Evolutionary conservation across 1,140 invertebrate species (phyloP).

Genomic region (Diplogasteroides magnus): DNA sequence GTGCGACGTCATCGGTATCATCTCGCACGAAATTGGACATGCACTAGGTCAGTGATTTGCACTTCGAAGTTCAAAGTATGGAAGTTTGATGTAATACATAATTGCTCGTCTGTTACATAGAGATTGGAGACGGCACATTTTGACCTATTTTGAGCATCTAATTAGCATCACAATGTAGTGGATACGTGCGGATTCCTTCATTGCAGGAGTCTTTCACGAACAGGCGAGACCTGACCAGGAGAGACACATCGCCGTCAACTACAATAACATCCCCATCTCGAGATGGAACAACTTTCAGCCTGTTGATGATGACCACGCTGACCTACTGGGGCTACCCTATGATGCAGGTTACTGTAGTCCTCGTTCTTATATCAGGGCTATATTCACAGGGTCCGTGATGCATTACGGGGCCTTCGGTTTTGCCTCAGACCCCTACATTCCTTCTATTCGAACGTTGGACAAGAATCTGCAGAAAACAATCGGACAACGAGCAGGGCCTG

Average conservation of each 20-base stretch:
- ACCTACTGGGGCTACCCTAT: slow-evolving; percentile 44
- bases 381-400: slow-evolving; percentile 46
- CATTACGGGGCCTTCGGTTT: slow-evolving; percentile 52
- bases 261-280: slow-evolving; percentile 38
- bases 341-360: slow-evolving; percentile 29
- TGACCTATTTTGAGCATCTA: no score
- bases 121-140: no score
- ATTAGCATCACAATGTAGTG: no score
- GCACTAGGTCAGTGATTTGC: no score
- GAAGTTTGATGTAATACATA: no score
- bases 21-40: slow-evolving; percentile 53
- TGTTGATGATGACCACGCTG: slow-evolving; percentile 39
- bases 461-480: slow-evolving; percentile 42
- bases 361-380: background rate
- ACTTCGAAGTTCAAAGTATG: no score
- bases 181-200: background rate
- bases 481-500: slow-evolving; percentile 47
- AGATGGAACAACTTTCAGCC: slow-evolving; percentile 55
- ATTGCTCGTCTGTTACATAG: no score
- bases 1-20: slow-evolving; percentile 51
- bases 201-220: slow-evolving; percentile 30
- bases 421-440: slow-evolving; percentile 44
- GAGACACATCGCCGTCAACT: slow-evolving; percentile 42
- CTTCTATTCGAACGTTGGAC: slow-evolving; percentile 51
- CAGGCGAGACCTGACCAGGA: slow-evolving; percentile 50